Percentiles rank a stretch among this genome's conserved stretches.
Conservation (phyloP, 2,113 vertebrate genomes). For the Sorex araneus region DNA sequence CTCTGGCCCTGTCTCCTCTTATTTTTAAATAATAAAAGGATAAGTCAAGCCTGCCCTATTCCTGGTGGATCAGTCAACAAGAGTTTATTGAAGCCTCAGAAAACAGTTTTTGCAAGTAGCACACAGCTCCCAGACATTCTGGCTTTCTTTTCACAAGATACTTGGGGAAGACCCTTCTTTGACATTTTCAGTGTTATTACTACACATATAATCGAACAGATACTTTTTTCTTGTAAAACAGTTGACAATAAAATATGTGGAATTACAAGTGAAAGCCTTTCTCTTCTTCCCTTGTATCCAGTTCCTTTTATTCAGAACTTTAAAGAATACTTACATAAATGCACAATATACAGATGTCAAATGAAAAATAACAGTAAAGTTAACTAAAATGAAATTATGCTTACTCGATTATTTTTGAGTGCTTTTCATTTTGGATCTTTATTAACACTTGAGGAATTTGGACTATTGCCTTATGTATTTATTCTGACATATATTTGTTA, state of each 20-base stretch:
- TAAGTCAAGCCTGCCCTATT: constrained; percentile 26
- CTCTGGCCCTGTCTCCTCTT: too few relatives aligned
- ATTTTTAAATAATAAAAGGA: neutral
- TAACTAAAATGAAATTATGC: neutral
- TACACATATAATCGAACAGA: constrained; percentile 5
- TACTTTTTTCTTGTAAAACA: neutral
- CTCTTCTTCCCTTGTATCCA: neutral
- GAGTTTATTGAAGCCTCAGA: constrained; percentile 62
- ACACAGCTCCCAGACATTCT: neutral
- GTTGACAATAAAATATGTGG: neutral
- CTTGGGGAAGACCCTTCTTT: constrained; percentile 36
- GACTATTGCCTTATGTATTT: too few relatives aligned
- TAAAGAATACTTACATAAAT: constrained; percentile 2
- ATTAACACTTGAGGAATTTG: too few relatives aligned
- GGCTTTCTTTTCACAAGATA: constrained; percentile 18
- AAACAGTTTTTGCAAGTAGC: constrained; percentile 65
- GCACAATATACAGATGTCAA: neutral
- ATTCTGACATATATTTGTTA: too few relatives aligned
- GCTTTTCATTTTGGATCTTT: too few relatives aligned
- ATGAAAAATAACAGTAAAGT: constrained; percentile 1
- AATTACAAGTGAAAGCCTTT: constrained; percentile 12
- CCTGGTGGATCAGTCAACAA: constrained; percentile 65
- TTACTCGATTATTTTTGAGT: neutral
- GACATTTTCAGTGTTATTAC: constrained; percentile 66
- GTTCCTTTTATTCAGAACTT: constrained; percentile 34